phyloP scores from a whole-genome alignment of 1,140 invertebrate species.

The Zaprionus ghesquierei region DNA sequence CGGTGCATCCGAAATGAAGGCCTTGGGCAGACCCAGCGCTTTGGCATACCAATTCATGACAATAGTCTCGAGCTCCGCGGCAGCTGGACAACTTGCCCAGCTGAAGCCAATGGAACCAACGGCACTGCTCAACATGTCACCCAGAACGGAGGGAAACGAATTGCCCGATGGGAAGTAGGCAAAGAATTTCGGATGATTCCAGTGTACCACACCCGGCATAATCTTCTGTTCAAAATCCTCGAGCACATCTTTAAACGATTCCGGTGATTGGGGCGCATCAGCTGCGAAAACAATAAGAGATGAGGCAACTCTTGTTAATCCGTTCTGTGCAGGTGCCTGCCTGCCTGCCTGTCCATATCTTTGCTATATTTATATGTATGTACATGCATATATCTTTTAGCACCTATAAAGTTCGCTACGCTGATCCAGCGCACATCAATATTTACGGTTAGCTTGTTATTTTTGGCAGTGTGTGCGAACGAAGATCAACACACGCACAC shows the following conservation, averaged over 20 bases:
- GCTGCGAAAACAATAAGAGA: constrained; percentile 56
- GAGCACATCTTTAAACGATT: constrained; percentile 94
- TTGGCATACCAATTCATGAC: constrained; percentile 87
- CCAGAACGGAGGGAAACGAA: constrained; percentile 96
- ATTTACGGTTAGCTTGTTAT: constrained; percentile 71
- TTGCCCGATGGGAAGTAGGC: constrained; percentile 98
- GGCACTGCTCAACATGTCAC: constrained; percentile 95
- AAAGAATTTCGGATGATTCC: constrained; percentile 98
- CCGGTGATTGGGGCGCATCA: constrained; percentile 90
- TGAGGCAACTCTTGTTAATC: constrained; percentile 15
- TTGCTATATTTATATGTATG: neutral
- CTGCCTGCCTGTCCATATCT: neutral
- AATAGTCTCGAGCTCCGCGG: constrained; percentile 92
- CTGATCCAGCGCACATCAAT: constrained; percentile 36
- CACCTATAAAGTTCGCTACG: constrained; percentile 62
- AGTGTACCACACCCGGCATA: constrained; percentile 97
- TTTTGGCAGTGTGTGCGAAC: constrained; percentile 62
- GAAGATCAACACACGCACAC: constrained; percentile 48
- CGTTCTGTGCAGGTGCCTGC: neutral
- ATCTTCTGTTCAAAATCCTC: constrained; percentile 94
- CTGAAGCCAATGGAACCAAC: constrained; percentile 97
- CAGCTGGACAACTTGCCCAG: constrained; percentile 94
- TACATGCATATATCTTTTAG: constrained; percentile 54
- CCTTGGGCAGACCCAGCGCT: constrained; percentile 84
- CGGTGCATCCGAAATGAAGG: constrained; percentile 84